phyloP scores from a whole-genome alignment of 1,140 invertebrate species.

The Camponotus vicinus region DNA sequence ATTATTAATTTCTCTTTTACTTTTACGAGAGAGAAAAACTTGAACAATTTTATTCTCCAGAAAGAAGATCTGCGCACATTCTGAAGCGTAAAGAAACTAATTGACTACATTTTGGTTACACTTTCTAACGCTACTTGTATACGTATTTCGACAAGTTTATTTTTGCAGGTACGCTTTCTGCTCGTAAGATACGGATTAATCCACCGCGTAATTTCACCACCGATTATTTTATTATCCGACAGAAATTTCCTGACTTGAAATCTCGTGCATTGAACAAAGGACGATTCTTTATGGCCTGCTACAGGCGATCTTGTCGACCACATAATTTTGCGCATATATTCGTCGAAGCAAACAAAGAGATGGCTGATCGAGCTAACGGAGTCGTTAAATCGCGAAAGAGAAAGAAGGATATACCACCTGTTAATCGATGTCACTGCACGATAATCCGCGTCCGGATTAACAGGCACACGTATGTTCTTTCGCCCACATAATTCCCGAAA shows the following conservation, averaged over 20 bases:
- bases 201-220: conserved; percentile 15
- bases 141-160: conserved; percentile 20
- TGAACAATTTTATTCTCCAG: not conserved
- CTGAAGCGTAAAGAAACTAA: not conserved
- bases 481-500: not conserved
- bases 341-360: not conserved
- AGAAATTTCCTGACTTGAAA: not conserved
- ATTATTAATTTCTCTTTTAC: not conserved
- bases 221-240: not conserved
- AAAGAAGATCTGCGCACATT: not conserved
- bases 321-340: conserved; percentile 23
- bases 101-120: conserved; percentile 40
- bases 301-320: not conserved
- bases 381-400: not conserved
- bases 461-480: not conserved
- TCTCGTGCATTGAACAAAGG: not conserved
- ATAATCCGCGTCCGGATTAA: conserved; percentile 16
- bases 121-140: conserved; percentile 29
- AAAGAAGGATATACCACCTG: conserved; percentile 11
- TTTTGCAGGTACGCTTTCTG: conserved; percentile 41
- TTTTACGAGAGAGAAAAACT: not conserved
- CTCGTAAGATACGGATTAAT: conserved; percentile 7
- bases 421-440: conserved; percentile 34
- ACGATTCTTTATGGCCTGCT: not conserved
- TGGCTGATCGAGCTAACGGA: not conserved